These are phyloP conservation scores for Watsonalla binaria DNA, from an alignment of 2,888 invertebrate genomes.

Conservation along the genomic window DNA sequence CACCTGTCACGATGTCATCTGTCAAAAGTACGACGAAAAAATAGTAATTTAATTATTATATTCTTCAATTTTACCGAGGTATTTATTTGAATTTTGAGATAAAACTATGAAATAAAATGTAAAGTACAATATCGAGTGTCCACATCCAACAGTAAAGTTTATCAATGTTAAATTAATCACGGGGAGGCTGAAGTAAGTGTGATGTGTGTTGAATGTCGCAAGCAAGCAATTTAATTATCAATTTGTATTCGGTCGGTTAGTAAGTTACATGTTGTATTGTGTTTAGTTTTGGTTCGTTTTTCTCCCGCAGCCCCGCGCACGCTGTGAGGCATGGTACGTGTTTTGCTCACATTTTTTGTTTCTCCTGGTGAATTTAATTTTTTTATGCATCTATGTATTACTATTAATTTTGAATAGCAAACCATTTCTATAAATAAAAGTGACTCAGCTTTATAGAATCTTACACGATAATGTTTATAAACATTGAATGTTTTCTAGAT, in stretches of 20 bases:
- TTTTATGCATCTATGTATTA: slow-evolving; percentile 10
- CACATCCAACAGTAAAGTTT: too few species aligned
- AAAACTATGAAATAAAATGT: too few species aligned
- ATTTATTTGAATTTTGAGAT: too few species aligned
- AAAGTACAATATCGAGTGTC: too few species aligned
- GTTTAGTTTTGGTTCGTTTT: slow-evolving; percentile 40
- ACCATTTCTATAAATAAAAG: slow-evolving; percentile 50
- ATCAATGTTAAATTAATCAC: not conserved
- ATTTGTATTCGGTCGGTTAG: slow-evolving; percentile 35
- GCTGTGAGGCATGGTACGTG: slow-evolving; percentile 49
- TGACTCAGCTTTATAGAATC: slow-evolving; percentile 31
- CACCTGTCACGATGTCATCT: too few species aligned
- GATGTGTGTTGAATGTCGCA: not conserved
- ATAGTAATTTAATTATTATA: too few species aligned
- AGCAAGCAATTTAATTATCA: slow-evolving; percentile 1
- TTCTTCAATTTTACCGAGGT: too few species aligned
- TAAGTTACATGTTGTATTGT: slow-evolving; percentile 24
- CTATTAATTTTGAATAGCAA: slow-evolving; percentile 8
- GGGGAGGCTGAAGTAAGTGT: not conserved
- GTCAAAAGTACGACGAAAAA: too few species aligned
- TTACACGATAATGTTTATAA: slow-evolving; percentile 1
- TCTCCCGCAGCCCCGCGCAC: slow-evolving; percentile 29
- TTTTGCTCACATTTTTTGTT: slow-evolving; percentile 1
- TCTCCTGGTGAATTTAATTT: slow-evolving; percentile 6
- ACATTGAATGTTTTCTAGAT: not conserved